Conservation (phyloP, 2,888 invertebrate species). For the Drosophila conformis region DNA sequence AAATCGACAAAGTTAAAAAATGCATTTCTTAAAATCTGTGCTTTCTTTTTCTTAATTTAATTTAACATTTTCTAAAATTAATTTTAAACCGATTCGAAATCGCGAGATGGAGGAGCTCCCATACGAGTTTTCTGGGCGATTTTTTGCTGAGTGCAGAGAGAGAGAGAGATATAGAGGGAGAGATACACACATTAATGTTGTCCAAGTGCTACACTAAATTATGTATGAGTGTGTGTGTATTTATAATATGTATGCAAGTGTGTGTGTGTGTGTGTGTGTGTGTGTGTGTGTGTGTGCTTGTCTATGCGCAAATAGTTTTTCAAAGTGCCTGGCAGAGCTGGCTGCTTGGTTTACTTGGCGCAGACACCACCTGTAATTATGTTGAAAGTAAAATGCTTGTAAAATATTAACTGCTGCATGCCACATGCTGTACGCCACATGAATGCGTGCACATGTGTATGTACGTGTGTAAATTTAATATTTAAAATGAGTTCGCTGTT, state of each 20-base stretch:
- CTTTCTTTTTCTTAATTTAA: neutral
- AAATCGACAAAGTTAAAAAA: neutral
- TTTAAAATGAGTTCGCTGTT: conserved; percentile 56
- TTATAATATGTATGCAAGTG: conserved; percentile 51
- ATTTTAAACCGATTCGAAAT: neutral
- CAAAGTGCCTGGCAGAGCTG: conserved; percentile 57
- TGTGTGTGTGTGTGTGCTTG: conserved; percentile 31
- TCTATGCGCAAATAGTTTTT: conserved; percentile 73
- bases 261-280: conserved; percentile 45
- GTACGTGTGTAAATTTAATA: conserved; percentile 53
- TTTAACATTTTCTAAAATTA: neutral
- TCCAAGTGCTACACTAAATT: conserved; percentile 78
- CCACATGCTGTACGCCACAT: conserved; percentile 58
- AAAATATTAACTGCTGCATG: conserved; percentile 75
- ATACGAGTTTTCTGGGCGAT: neutral
- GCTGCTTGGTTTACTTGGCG: conserved; percentile 46
- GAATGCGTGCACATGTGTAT: neutral
- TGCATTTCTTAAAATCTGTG: neutral
- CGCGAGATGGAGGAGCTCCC: too few species aligned
- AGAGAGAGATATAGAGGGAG: neutral
- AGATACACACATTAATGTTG: conserved; percentile 68
- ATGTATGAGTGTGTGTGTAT: conserved; percentile 57
- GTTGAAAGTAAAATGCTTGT: conserved; percentile 78
- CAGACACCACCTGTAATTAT: conserved; percentile 75
- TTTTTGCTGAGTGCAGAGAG: neutral